Percentiles rank a stretch among this genome's conserved stretches.
Evolutionary conservation across 92 coral and sea anemone species (phyloP).

Genomic region (Zoanthus gigantus): DNA sequence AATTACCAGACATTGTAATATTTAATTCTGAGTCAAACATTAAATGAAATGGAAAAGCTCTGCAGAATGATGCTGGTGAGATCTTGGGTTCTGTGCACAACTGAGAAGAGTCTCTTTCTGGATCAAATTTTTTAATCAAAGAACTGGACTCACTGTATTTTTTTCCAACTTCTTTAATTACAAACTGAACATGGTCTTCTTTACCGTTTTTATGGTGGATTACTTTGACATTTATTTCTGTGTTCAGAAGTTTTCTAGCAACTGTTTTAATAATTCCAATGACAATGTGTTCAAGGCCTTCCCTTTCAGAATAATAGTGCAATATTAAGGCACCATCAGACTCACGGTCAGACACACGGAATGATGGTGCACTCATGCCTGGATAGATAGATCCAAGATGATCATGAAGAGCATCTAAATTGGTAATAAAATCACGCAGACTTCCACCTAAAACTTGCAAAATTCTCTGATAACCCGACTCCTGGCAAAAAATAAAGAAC

Average conservation of each 20-base stretch:
- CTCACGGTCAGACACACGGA: slow-evolving; percentile 85
- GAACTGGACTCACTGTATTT: slow-evolving; percentile 45
- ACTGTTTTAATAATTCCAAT: slow-evolving; percentile 86
- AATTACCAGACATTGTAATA: slow-evolving; percentile 79
- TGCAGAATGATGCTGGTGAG: slow-evolving; percentile 88
- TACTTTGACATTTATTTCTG: slow-evolving; percentile 77
- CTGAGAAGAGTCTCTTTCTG: slow-evolving; percentile 59
- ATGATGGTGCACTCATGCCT: slow-evolving; percentile 92
- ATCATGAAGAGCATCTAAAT: slow-evolving; percentile 92
- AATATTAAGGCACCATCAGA: slow-evolving; percentile 85
- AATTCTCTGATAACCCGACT: slow-evolving; percentile 88
- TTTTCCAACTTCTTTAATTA: slow-evolving; percentile 75
- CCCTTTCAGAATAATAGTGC: slow-evolving; percentile 89
- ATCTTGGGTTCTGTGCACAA: slow-evolving; percentile 82
- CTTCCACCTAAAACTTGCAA: slow-evolving; percentile 90
- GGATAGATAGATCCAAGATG: slow-evolving; percentile 86
- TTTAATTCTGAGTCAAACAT: slow-evolving; percentile 79
- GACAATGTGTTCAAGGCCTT: slow-evolving; percentile 89
- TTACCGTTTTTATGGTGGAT: slow-evolving; percentile 60
- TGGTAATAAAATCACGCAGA: slow-evolving; percentile 84
- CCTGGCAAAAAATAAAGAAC: slow-evolving; percentile 90
- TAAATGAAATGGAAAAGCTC: slow-evolving; percentile 87
- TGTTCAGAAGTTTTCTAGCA: slow-evolving; percentile 86
- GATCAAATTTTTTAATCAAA: slow-evolving; percentile 63
- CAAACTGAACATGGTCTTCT: slow-evolving; percentile 87